Percentiles rank a stretch among this genome's conserved stretches.
Conservation (phyloP, 2,888 invertebrate species). For the Calliopum simillimum region DNA sequence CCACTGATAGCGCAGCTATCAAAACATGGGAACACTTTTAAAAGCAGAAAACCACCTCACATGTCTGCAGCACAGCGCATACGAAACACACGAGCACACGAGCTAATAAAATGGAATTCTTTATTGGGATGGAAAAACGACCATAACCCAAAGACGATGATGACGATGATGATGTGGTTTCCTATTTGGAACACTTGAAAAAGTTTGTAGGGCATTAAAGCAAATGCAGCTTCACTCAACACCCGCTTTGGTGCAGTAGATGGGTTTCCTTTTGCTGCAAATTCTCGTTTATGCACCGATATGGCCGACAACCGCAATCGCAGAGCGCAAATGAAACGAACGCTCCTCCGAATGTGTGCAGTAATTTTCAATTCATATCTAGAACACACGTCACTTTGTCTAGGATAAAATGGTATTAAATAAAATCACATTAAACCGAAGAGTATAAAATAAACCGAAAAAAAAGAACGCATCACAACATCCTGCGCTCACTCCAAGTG, state of each 20-base stretch:
- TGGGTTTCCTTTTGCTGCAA: background rate
- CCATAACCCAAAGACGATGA: background rate
- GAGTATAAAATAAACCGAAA: background rate
- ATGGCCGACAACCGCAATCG: constrained; percentile 6
- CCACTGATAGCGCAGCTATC: constrained; percentile 62
- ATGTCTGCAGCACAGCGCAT: constrained; percentile 57
- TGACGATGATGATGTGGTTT: constrained; percentile 5
- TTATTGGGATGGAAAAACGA: constrained; percentile 48
- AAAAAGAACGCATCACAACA: no score
- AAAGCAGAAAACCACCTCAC: constrained; percentile 49
- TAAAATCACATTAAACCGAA: background rate
- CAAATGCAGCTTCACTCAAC: background rate
- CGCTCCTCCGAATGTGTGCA: constrained; percentile 17
- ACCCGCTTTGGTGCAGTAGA: background rate
- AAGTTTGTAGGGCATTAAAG: no score
- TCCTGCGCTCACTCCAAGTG: no score
- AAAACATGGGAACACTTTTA: constrained; percentile 64
- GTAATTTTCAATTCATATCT: constrained; percentile 33
- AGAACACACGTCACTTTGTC: constrained; percentile 39
- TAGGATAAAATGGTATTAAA: constrained; percentile 31
- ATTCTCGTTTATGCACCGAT: background rate
- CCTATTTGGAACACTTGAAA: background rate
- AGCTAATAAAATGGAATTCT: constrained; percentile 61
- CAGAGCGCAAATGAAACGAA: constrained; percentile 30
- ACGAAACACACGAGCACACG: constrained; percentile 56